Conservation (phyloP, 2,888 invertebrate species). For the Sympetrum striolatum region DNA sequence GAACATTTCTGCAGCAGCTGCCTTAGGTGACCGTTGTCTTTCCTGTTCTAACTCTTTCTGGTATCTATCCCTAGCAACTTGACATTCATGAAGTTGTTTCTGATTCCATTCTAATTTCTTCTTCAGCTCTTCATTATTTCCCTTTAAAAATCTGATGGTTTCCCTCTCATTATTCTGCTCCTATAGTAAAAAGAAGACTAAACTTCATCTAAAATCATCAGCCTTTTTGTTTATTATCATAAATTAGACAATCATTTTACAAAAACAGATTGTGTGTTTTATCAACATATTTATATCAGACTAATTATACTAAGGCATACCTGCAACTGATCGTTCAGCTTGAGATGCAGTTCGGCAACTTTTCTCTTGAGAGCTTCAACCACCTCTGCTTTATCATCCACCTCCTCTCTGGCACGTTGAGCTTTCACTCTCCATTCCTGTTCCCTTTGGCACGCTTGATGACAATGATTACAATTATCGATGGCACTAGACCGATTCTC, state of each 20-base stretch:
- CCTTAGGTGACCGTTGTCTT: neutral
- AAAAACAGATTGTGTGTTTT: too few relatives aligned
- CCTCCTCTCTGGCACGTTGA: neutral
- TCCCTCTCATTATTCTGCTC: neutral
- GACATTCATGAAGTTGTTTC: conserved; percentile 20
- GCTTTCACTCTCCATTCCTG: conserved; percentile 12
- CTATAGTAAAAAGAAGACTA: neutral
- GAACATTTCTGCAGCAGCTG: neutral
- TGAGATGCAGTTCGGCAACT: neutral
- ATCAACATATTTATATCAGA: too few relatives aligned
- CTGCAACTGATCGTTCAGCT: neutral
- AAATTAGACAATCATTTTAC: too few relatives aligned
- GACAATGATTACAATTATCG: neutral
- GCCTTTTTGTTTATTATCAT: neutral
- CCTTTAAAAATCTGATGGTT: neutral
- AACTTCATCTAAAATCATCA: neutral
- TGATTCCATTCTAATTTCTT: conserved; percentile 16
- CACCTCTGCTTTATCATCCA: conserved; percentile 2
- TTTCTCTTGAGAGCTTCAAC: conserved; percentile 5
- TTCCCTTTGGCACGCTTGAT: neutral
- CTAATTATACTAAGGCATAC: neutral
- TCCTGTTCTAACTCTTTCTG: conserved; percentile 2
- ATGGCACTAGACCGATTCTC: too few relatives aligned
- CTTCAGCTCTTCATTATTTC: neutral
- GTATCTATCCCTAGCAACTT: neutral